Evolutionary conservation across 2,797 vertebrate genomes (phyloP), one percentile per base, ranked within the genome.

Genomic region (Sebastiscus tertius): DNA sequence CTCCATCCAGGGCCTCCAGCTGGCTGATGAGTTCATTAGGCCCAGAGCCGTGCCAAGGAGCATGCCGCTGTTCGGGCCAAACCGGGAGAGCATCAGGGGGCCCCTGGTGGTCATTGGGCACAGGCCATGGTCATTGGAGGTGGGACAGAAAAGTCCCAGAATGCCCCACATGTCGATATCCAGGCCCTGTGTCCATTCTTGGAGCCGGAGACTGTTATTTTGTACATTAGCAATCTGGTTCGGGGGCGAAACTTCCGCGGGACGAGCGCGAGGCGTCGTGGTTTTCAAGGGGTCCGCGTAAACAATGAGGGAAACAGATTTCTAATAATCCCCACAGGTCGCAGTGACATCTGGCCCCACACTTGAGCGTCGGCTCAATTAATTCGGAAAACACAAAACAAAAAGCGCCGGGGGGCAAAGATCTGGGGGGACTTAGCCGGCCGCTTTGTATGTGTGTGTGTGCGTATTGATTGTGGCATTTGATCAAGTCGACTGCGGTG

Each of bases 11-110:
- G 88, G 91, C 89, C 92, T 95, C 95, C 95, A 96, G 94, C 95
- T 96, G 95, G 95, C 94, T 95, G 94, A 95, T 94, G 94, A 94
- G 94, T 95, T 96, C 94, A 95, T 95, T 95, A 95, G 91, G 89
- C 93, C 89, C 88, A 92, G 87, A 88, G 83, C 90, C 86, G 87
- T 95, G 95, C 95, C 94, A 95, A 92, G 89, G 94, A 94, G 90
- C 83, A 74, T 84, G 81, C 89, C 80, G 58, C 78, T 81, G 79
- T 81, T 81, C 60, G 74, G 89, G 93, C 94, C 92, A 93, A 94
- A 92, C 79, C 78, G 72, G 88, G 95, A 94, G 91, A 90, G 84
- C 92, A 92, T 92, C 80, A 80, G 88, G 87, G 60, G 89, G 91
- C 89, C 92, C 92, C 93, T 86, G 78, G 91, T 90, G 93, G 91